A percentile compares a stretch with the other conserved stretches of the same genome.
Evolutionary conservation across 2,888 invertebrate species (phyloP).

Genomic region (Boloria euphrosyne): DNA sequence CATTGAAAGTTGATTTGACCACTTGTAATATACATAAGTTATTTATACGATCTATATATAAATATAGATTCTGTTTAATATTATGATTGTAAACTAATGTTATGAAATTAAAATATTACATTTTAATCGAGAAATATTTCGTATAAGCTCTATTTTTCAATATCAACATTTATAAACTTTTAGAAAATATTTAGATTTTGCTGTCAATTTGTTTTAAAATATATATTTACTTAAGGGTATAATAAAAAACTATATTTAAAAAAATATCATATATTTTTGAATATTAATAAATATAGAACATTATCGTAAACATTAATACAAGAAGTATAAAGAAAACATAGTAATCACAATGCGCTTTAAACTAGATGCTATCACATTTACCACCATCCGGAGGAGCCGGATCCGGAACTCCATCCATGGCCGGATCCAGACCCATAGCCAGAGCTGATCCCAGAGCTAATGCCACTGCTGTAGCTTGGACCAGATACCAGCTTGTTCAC

Average conservation of each 20-base stretch:
- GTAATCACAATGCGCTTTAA: slow-evolving; percentile 24
- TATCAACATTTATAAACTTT: neutral
- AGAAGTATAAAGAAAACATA: neutral
- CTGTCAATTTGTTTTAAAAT: too few relatives aligned
- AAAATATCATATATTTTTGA: slow-evolving; percentile 20
- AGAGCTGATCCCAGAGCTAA: slow-evolving; percentile 33
- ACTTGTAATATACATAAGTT: neutral
- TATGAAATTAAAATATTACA: too few relatives aligned
- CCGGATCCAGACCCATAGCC: slow-evolving; percentile 35
- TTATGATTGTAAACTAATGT: too few relatives aligned
- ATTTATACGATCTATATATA: neutral
- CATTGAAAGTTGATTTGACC: neutral
- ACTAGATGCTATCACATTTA: slow-evolving; percentile 26
- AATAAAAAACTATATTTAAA: neutral
- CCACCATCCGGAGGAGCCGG: slow-evolving; percentile 44
- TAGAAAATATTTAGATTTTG: neutral
- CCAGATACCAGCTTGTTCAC: slow-evolving; percentile 56
- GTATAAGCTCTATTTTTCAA: too few relatives aligned
- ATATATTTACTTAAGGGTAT: neutral
- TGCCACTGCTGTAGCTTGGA: slow-evolving; percentile 39
- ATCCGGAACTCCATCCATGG: slow-evolving; percentile 33
- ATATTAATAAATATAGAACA: slow-evolving; percentile 6
- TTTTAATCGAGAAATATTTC: too few relatives aligned
- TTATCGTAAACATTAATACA: slow-evolving; percentile 6
- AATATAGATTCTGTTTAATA: too few relatives aligned